Evolutionary conservation across 2,113 vertebrate species (phyloP), one percentile per base, ranked within the genome.

Genomic region (Polypterus bichir): DNA sequence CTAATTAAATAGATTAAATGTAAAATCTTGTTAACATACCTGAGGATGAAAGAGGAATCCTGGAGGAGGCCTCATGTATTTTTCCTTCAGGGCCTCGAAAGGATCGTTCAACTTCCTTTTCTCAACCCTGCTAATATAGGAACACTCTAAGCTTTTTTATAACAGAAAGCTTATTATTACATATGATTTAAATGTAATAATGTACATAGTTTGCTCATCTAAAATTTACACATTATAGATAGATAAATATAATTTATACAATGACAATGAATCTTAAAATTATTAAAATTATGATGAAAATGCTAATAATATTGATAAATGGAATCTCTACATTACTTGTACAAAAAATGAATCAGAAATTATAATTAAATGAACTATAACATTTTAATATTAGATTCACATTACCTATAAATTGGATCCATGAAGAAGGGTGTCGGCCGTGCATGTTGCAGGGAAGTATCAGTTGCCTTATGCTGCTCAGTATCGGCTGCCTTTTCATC

Each of bases 321-420:
- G 27, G 27, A 27, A 27, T 27, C 27, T 27, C 27, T 27, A 27
- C 27, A 27, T 27, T 27, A 27, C 27, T 27, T 27, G 27, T 27
- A 27, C 27, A 27, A 27, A 27, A 27, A 27, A 27, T 27, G 27
- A 27, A 27, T 27, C 27, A 27, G 27, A 27, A 27, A 27, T 27
- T 27, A 27, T 27, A 27, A 27, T 27, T 27, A 27, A 27, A 27
- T 27, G 27, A 27, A 27, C 1, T 2, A 27, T 27, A 27, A 27
- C 27, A 27, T 27, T 27, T 27, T 27, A 27, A 27, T 27, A 27
- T 53, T 61, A 69, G 66, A 69, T 71, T 70, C 68, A 83, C 81
- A 82, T 79, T 97, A 99, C 96, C 96, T 98, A 87, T 99, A 99
- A 66, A 99, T 99, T n/a, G 96, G 96, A 76, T 99, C 96, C 96